Conservation (phyloP, 2,888 invertebrate genomes). For the Nematopogon swammerdamellus region DNA sequence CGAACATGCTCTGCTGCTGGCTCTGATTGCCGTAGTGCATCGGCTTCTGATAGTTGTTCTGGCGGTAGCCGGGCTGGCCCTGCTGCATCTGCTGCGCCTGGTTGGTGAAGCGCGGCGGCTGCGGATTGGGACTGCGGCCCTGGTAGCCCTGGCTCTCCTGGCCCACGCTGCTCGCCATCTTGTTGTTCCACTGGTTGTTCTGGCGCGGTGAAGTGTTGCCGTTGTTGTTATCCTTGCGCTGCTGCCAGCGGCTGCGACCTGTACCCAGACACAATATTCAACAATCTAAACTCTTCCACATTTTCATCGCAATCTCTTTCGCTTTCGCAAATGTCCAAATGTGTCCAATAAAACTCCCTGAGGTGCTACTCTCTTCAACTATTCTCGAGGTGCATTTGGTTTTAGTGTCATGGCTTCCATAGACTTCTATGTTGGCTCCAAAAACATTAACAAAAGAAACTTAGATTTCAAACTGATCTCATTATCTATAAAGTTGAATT, state of each 20-base stretch:
- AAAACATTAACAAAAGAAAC: too few species aligned
- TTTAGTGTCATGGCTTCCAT: too few species aligned
- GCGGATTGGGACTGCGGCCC: conserved; percentile 19
- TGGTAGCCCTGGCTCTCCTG: conserved; percentile 36
- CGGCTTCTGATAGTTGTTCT: conserved; percentile 44
- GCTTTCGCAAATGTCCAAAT: too few species aligned
- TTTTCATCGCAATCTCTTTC: too few species aligned
- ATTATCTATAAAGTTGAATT: too few species aligned
- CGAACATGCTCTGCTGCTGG: conserved; percentile 47
- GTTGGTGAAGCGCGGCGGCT: conserved; percentile 23
- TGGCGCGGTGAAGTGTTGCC: conserved; percentile 49
- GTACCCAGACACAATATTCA: conserved; percentile 15
- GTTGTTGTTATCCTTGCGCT: conserved; percentile 54
- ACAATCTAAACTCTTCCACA: too few species aligned
- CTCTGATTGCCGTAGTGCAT: conserved; percentile 8
- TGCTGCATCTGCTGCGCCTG: conserved; percentile 33
- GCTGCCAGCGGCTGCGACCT: conserved; percentile 62
- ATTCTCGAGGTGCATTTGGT: too few species aligned
- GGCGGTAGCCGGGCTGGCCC: conserved; percentile 38
- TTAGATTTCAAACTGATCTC: too few species aligned
- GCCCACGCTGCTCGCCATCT: conserved; percentile 33
- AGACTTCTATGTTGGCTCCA: too few species aligned
- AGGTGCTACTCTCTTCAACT: too few species aligned
- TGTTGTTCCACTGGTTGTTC: conserved; percentile 52
- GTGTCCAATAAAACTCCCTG: too few species aligned